Percentiles rank a stretch among this genome's conserved stretches.
These are phyloP conservation scores for Nymphicus hollandicus DNA, from an alignment of 2,113 vertebrate genomes.

Conservation along the genomic window DNA sequence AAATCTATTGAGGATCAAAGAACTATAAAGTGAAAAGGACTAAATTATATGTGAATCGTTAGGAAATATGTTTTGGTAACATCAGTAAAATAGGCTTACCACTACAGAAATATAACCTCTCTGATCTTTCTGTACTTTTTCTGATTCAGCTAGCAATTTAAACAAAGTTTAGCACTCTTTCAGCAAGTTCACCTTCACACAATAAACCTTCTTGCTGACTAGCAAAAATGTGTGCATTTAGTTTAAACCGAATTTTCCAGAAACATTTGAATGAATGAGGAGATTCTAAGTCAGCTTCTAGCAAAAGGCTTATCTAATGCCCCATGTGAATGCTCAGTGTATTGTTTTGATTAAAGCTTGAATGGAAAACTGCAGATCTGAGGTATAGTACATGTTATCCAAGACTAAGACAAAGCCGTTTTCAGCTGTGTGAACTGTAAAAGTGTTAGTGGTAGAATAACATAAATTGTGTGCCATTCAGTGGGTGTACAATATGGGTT, in stretches of 20 bases:
- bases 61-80: not conserved
- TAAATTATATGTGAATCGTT: not conserved
- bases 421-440: not conserved
- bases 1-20: not conserved
- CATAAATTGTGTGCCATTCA: not conserved
- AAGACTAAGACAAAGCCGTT: not conserved
- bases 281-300: slow-evolving; percentile 32
- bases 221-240: not conserved
- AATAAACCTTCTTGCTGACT: not conserved
- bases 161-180: not conserved
- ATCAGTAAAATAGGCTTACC: not conserved
- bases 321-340: not conserved
- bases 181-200: not conserved
- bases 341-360: slow-evolving; percentile 40
- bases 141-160: not conserved
- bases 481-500: not conserved
- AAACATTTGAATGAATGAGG: not conserved
- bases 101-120: not conserved
- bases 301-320: slow-evolving; percentile 13
- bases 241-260: slow-evolving; percentile 30
- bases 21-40: not conserved
- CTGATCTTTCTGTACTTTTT: not conserved
- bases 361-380: slow-evolving; percentile 44
- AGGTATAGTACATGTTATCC: not conserved
- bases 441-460: not conserved